A percentile compares a stretch with the other conserved stretches of the same genome.
These are phyloP conservation scores for Xiphophorus maculatus DNA, from an alignment of 2,113 vertebrate species.

Conservation along the genomic window DNA sequence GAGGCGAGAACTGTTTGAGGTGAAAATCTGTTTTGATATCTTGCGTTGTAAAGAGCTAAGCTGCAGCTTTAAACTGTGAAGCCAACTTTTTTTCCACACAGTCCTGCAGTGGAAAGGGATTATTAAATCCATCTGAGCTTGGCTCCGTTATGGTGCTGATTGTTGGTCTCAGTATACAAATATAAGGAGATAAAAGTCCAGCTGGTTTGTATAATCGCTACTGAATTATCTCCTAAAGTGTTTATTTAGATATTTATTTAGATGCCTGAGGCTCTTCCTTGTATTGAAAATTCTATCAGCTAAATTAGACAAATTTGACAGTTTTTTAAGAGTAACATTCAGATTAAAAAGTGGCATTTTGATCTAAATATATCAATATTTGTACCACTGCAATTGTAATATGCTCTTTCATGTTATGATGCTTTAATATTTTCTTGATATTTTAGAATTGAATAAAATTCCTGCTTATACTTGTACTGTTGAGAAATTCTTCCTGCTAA, in stretches of 20 bases:
- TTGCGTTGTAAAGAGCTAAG: not conserved
- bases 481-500: not conserved
- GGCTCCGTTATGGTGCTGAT: too few species aligned
- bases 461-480: too few species aligned
- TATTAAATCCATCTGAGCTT: not conserved
- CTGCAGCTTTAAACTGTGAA: not conserved
- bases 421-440: not conserved
- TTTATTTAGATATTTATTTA: not conserved
- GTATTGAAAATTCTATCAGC: not conserved
- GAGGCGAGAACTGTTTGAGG: not conserved
- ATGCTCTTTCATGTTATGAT: not conserved
- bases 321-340: not conserved
- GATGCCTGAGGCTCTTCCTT: not conserved
- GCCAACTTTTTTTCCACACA: not conserved
- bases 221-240: not conserved
- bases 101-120: not conserved
- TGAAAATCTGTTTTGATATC: not conserved
- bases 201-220: not conserved
- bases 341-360: not conserved
- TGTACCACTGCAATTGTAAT: not conserved
- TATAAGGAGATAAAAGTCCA: not conserved
- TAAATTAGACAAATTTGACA: not conserved
- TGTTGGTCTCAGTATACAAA: not conserved
- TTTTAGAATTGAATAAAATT: not conserved
- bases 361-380: not conserved